phyloP scores from a whole-genome alignment of 2,888 invertebrate species.

The Crematogaster levior region DNA sequence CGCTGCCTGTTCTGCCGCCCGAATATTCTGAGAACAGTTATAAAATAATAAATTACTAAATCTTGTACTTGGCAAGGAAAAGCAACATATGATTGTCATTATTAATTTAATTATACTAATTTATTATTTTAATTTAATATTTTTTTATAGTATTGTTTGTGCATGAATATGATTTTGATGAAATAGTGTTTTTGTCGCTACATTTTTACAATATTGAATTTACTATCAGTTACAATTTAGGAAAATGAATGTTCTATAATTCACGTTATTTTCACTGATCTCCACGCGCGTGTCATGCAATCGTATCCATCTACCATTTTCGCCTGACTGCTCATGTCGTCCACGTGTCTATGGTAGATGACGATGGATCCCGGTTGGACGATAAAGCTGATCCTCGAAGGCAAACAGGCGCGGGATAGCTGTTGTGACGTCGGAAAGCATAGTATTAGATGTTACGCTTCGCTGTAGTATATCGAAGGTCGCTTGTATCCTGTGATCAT shows the following conservation, averaged over 20 bases:
- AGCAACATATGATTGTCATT: neutral
- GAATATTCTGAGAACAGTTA: neutral
- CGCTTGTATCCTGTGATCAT: constrained; percentile 38
- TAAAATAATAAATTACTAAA: constrained; percentile 5
- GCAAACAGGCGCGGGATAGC: constrained; percentile 50
- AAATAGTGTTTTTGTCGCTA: neutral
- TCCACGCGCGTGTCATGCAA: neutral
- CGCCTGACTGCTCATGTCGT: constrained; percentile 37
- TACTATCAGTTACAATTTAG: neutral
- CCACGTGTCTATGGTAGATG: constrained; percentile 53
- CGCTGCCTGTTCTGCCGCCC: neutral
- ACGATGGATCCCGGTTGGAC: constrained; percentile 50
- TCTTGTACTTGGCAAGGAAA: neutral
- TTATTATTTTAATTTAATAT: neutral
- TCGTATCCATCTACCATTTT: constrained; percentile 23
- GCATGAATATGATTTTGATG: neutral
- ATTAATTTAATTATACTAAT: neutral
- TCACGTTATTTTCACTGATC: constrained; percentile 28
- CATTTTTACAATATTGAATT: constrained; percentile 2
- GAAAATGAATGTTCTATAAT: constrained; percentile 18
- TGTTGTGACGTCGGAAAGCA: constrained; percentile 47
- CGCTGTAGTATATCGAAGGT: constrained; percentile 53
- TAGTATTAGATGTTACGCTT: constrained; percentile 54
- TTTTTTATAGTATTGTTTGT: neutral
- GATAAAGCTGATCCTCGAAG: constrained; percentile 66